Conservation (phyloP, 2,888 invertebrate genomes). For the Sphaerophoria taeniata region DNA sequence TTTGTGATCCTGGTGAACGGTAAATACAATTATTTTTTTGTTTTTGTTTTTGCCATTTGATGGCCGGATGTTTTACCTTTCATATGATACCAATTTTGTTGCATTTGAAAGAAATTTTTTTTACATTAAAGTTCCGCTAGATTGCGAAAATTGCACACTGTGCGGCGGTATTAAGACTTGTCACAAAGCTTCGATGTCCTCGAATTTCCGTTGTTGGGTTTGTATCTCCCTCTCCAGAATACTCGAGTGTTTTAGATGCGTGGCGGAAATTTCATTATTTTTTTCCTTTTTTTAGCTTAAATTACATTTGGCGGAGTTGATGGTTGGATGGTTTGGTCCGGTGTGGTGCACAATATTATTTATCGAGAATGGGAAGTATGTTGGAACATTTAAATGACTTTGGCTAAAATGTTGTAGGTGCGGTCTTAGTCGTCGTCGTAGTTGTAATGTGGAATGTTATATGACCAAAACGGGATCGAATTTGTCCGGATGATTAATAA, state of each 20-base stretch:
- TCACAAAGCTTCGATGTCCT: conserved; percentile 71
- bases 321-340: conserved; percentile 43
- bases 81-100: no score
- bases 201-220: conserved; percentile 62
- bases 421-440: conserved; percentile 4
- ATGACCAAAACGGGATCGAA: conserved; percentile 49
- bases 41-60: no score
- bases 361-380: conserved; percentile 66
- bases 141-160: no score
- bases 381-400: conserved; percentile 68
- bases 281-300: conserved; percentile 47
- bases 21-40: no score
- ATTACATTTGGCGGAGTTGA: conserved; percentile 65
- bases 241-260: conserved; percentile 58
- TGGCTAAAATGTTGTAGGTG: conserved; percentile 65
- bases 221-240: conserved; percentile 10
- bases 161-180: conserved; percentile 63
- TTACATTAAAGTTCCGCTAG: no score
- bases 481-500: conserved; percentile 47
- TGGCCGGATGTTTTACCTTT: no score
- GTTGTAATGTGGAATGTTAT: conserved; percentile 59
- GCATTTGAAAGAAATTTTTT: no score
- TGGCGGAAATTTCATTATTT: conserved; percentile 69
- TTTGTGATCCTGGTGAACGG: no score
- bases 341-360: conserved; percentile 52